Evolutionary conservation across 1,140 invertebrate genomes (phyloP), one percentile per base, ranked within the genome.

Genomic region (Aporrectodea caliginosa): DNA sequence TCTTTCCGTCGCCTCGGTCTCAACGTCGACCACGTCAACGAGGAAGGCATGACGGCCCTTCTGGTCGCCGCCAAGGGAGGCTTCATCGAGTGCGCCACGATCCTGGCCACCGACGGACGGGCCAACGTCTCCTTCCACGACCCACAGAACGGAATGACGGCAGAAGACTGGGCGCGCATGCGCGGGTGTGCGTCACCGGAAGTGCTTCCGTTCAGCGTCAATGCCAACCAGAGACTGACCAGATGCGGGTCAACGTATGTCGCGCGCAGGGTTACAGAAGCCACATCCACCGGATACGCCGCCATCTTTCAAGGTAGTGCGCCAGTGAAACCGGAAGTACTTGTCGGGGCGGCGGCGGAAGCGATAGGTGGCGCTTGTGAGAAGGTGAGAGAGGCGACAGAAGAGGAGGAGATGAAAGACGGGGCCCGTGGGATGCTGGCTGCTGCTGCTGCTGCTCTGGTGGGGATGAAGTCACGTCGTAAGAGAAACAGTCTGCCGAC

Each of bases 1-100:
- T 83, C 84, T 78, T 87, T 87, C 80, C 82, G 86, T 12, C 82
- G 86, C 16, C 83, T 87, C 0, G 86, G 86, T 1, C 80, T 87
- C 22, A 82, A 83, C 29, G 83, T 87, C 2, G 86, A 87, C 75
- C 82, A 84, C 75, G 79, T 73, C 16, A 87, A 87, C 82, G 82
- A 84, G 69, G 83, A 84, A 0, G 86, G 86, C 1, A 83, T 83
- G 78, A 86, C 86, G 0, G 85, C 86, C 22, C 79, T 87, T 0
- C 78, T 86, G n/a, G 81, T 85, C 73, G 85, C 86, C 0, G 84
- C 85, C 14, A 85, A 83, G 34, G 83, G 84, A 58, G 84, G 84
- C 12, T 81, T 83, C 78, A 82, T 85, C n/a, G 82, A 85, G 16
- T 87, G 86, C 74, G 85, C 85, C 1, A 82, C 84, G 75, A 84